Evolutionary conservation across 2,797 vertebrate genomes (phyloP).

Genomic region (Lagocephalus sceleratus): DNA sequence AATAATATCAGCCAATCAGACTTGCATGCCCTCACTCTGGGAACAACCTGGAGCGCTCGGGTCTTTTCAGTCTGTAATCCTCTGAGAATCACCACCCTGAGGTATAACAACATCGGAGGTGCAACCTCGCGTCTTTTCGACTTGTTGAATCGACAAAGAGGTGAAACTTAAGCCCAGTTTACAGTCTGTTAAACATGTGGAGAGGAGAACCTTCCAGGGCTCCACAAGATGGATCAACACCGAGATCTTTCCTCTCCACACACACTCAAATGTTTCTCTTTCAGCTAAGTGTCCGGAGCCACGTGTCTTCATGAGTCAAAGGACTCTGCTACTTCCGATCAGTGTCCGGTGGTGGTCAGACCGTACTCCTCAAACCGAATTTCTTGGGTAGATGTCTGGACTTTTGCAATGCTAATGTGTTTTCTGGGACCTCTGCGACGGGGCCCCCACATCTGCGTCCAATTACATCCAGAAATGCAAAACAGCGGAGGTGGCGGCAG

Average conservation of each 20-base stretch:
- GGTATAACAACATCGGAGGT: conserved; percentile 35
- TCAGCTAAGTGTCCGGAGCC: conserved; percentile 31
- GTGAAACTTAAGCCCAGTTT: not conserved
- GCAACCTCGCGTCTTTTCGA: conserved; percentile 15
- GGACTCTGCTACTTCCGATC: conserved; percentile 12
- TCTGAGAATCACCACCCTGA: conserved; percentile 37
- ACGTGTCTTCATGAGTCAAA: conserved; percentile 25
- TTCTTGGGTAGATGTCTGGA: conserved; percentile 61
- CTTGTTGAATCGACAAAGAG: not conserved
- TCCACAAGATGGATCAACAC: conserved; percentile 43
- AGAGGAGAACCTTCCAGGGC: conserved; percentile 19
- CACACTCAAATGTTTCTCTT: conserved; percentile 35
- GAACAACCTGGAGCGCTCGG: conserved; percentile 15
- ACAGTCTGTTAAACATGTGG: not conserved
- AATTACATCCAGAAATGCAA: conserved; percentile 67
- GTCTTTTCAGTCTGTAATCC: conserved; percentile 37
- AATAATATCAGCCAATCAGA: conserved; percentile 1
- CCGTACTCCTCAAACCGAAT: conserved; percentile 68
- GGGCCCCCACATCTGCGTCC: conserved; percentile 66
- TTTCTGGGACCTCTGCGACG: conserved; percentile 66
- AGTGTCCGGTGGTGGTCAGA: conserved; percentile 52
- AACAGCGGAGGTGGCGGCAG: conserved; percentile 36
- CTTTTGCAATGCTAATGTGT: conserved; percentile 64
- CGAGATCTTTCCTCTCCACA: conserved; percentile 32
- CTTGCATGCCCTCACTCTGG: not conserved